Evolutionary conservation across 2,797 vertebrate genomes (phyloP).

Genomic region (Premnoplex brunnescens): DNA sequence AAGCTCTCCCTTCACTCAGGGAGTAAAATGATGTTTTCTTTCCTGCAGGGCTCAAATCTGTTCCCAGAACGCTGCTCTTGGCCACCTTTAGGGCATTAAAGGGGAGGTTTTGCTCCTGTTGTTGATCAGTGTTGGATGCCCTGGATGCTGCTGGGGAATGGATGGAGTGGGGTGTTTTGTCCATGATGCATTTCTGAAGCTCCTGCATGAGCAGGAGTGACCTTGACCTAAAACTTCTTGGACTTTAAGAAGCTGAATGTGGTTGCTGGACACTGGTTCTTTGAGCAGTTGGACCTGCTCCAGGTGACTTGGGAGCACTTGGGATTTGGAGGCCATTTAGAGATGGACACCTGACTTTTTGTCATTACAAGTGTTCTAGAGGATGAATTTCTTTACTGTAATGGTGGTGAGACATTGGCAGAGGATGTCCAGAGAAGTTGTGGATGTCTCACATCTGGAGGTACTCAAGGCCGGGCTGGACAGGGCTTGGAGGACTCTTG

Average conservation of each 20-base stretch:
- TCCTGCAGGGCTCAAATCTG: background rate
- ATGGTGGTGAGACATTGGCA: background rate
- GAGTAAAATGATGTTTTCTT: background rate
- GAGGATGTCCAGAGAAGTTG: background rate
- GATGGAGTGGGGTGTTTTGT: rapidly evolving
- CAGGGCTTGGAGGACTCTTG: background rate
- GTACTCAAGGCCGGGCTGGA: background rate
- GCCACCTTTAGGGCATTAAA: background rate
- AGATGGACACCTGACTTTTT: background rate
- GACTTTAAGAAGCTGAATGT: background rate
- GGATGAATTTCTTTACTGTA: background rate
- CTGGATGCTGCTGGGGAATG: background rate
- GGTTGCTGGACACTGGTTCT: rapidly evolving
- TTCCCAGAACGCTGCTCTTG: background rate
- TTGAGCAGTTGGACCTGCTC: background rate
- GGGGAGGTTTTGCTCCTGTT: background rate
- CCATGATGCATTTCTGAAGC: background rate
- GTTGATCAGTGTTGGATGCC: background rate
- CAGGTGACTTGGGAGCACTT: background rate
- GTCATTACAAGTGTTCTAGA: background rate
- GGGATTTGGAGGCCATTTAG: background rate
- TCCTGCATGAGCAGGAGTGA: background rate
- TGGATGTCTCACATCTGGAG: background rate
- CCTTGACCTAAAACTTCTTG: background rate
- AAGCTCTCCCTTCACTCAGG: background rate